Base-by-base conservation (phyloP, 53 echinoderm and acorn worm genomes). In the Luidia sarsii region DNA sequence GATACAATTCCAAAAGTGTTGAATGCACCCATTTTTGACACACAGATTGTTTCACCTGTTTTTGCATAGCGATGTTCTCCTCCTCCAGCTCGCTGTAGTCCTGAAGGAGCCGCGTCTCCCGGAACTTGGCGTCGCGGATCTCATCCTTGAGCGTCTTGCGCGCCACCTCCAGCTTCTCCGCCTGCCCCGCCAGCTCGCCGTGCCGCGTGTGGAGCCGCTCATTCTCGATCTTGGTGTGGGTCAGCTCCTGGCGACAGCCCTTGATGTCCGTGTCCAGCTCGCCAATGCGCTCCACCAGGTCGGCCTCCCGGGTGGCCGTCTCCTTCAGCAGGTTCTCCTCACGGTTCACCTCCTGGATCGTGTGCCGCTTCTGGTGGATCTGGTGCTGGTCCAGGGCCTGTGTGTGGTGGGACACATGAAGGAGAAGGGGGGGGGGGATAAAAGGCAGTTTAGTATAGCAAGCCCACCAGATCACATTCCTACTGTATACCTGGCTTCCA, bases 21-120 rank as follows among this genome's bases (percentile, higher is more conserved):
- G 63, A 95, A 75, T 48, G 70, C 79, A 19, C 92, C 92, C 28
- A 92, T 90, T 92, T 95, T 88, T 14, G 69, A 59, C 34, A 59
- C 34, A 61, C 22, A 55, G 48, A 70, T 45, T n/a, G 13, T 34
- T 86, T 80, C 28, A 95, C 95, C 88, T 95, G 95, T 83, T 95
- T 92, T 66, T 95, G 95, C 92, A 95, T 92, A 80, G 84, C 84
- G 68, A 93, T 95, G 60, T 95, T 95, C 79, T 95, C 95, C 74
- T 95, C 95, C 55, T 95, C 95, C 46, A 95, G 87, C 57, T 95
- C 95, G 70, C 95, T 95, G 71, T 95, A 95, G 77, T 95, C 95
- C 64, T 92, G 81, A 13, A 95, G 82, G 62, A 95, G 74, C 56
- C 95, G 84, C 5, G 75, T 90, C 82, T 95, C 95, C 56, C 95